Evolutionary conservation across 2,888 invertebrate species (phyloP).

Genomic region (Drosophila niveifrons): DNA sequence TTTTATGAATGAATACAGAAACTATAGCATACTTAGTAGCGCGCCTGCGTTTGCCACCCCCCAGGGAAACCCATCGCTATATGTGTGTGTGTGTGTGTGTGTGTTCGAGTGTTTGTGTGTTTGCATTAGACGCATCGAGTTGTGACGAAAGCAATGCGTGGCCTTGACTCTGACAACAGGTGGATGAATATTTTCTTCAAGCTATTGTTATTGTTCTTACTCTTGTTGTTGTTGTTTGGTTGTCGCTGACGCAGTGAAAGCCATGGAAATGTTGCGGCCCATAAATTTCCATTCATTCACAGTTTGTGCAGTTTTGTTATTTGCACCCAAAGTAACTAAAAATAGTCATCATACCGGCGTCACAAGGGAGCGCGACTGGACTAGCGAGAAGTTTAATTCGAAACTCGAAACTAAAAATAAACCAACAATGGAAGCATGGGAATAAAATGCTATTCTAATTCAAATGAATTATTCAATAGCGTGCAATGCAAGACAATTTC

Average conservation of each 20-base stretch:
- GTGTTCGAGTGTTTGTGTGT: slow-evolving; percentile 15
- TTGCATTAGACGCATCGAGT: slow-evolving; percentile 9
- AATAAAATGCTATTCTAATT: background rate
- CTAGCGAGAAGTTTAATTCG: background rate
- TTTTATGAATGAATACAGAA: slow-evolving; percentile 76
- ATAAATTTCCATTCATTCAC: slow-evolving; percentile 63
- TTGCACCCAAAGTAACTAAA: slow-evolving; percentile 42
- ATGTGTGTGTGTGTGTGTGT: slow-evolving; percentile 17
- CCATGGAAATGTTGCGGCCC: slow-evolving; percentile 40
- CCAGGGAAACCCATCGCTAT: background rate
- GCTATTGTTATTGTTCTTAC: slow-evolving; percentile 17
- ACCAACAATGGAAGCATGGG: background rate
- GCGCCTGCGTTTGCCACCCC: slow-evolving; percentile 62
- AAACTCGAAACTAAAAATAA: slow-evolving; percentile 9
- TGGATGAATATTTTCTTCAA: slow-evolving; percentile 57
- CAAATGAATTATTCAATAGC: background rate
- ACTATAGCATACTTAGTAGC: slow-evolving; percentile 74
- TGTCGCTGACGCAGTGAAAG: slow-evolving; percentile 58
- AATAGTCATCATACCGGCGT: slow-evolving; percentile 31
- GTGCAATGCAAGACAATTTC: background rate
- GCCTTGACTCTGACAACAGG: slow-evolving; percentile 77
- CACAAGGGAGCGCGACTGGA: background rate
- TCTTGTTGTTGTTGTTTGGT: background rate
- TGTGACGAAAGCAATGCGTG: slow-evolving; percentile 75
- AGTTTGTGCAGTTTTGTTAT: slow-evolving; percentile 33